Conservation (phyloP, 1,140 invertebrate species). For the Acromyrmex echinatior region DNA sequence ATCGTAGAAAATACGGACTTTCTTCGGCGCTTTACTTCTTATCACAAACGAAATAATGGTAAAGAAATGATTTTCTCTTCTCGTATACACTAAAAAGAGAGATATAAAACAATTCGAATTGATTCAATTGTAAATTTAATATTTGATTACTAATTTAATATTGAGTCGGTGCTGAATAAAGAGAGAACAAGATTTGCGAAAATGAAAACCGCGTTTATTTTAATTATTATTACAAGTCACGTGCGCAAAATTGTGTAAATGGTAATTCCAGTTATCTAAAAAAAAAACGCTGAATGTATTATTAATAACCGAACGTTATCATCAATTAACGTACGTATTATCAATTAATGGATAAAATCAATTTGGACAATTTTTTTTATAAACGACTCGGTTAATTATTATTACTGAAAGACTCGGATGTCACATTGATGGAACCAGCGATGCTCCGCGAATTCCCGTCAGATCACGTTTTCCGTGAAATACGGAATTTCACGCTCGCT, state of each 20-base stretch:
- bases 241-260: background rate
- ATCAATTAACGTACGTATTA: slow-evolving; percentile 16
- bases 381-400: slow-evolving; percentile 28
- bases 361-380: background rate
- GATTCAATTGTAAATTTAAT: background rate
- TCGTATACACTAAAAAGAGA: no score
- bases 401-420: slow-evolving; percentile 1
- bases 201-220: slow-evolving; percentile 4
- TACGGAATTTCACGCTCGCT: slow-evolving; percentile 52
- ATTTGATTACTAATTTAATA: slow-evolving; percentile 29
- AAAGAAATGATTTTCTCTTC: slow-evolving; percentile 4
- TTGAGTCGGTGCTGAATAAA: slow-evolving; percentile 13
- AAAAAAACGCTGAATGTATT: background rate
- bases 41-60: background rate
- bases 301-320: background rate
- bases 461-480: slow-evolving; percentile 48
- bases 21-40: background rate
- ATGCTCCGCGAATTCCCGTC: slow-evolving; percentile 21
- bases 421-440: background rate
- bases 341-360: background rate
- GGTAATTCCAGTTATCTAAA: background rate
- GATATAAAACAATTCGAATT: background rate
- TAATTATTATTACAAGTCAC: slow-evolving; percentile 16
- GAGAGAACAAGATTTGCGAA: background rate
- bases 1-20: background rate